phyloP scores from a whole-genome alignment of 2,113 vertebrate genomes.

The Leptobrachium leishanense region DNA sequence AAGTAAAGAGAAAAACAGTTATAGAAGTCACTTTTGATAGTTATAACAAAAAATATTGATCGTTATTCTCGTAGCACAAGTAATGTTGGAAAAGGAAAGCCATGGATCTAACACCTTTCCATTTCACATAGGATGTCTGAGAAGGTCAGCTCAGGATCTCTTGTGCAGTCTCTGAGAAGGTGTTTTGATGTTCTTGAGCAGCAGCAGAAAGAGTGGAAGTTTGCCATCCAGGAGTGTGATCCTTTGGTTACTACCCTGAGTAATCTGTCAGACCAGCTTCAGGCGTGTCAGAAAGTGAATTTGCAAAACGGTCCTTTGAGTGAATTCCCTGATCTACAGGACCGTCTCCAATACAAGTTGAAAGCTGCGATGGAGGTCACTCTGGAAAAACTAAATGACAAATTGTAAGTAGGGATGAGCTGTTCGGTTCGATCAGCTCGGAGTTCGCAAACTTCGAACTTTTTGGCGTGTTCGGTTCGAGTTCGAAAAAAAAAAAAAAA shows the following conservation, averaged over 20 bases:
- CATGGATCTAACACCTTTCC: too few species aligned
- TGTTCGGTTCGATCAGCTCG: too few species aligned
- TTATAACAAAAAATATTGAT: too few species aligned
- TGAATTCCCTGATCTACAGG: constrained; percentile 68
- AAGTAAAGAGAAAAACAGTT: too few species aligned
- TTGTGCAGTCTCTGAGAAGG: constrained; percentile 67
- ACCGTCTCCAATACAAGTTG: constrained; percentile 74
- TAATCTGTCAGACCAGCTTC: constrained; percentile 78
- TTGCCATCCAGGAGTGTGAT: constrained; percentile 60
- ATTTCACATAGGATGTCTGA: constrained; percentile 57
- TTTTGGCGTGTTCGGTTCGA: too few species aligned
- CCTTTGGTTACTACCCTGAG: constrained; percentile 71
- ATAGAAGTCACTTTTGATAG: too few species aligned
- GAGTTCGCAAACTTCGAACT: too few species aligned
- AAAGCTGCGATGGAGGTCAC: constrained; percentile 66
- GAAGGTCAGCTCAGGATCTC: constrained; percentile 20
- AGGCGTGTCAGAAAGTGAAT: constrained; percentile 62
- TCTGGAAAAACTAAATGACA: constrained; percentile 67
- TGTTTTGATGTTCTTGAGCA: constrained; percentile 65
- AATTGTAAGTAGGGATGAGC: constrained; percentile 65
- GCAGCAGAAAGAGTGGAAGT: constrained; percentile 66
- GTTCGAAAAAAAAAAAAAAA: too few species aligned
- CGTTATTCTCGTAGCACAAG: too few species aligned
- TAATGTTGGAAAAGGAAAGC: too few species aligned
- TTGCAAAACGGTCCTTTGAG: constrained; percentile 65